phyloP scores from a whole-genome alignment of 2,113 vertebrate species.

The Cyprinodon tularosa region DNA sequence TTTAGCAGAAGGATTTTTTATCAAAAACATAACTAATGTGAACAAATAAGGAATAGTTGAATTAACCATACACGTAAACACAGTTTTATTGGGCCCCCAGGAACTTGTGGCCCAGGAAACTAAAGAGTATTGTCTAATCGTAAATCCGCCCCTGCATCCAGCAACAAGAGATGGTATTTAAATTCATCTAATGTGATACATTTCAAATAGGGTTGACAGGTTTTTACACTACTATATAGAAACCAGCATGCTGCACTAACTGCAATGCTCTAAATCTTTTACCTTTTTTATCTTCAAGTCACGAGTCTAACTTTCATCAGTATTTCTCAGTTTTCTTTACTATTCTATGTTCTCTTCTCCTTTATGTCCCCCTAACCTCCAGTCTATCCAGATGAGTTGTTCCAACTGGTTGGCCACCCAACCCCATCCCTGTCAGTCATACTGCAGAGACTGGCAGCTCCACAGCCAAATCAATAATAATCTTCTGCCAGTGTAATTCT shows the following conservation, averaged over 20 bases:
- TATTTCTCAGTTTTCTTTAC: conserved; percentile 97
- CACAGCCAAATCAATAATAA: conserved; percentile 97
- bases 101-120: no score
- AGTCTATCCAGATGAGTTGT: conserved; percentile 92
- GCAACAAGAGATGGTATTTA: no score
- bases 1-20: no score
- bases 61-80: no score
- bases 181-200: no score
- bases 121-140: no score
- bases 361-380: conserved; percentile 78
- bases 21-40: no score
- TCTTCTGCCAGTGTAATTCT: conserved; percentile 89
- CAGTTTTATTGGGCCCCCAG: no score
- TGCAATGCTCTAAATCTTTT: conserved; percentile 38
- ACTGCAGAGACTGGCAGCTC: conserved; percentile 87
- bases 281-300: conserved; percentile 64
- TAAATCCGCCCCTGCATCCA: no score
- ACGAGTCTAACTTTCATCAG: conserved; percentile 69
- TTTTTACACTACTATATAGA: no score
- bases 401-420: conserved; percentile 91
- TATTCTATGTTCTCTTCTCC: conserved; percentile 84
- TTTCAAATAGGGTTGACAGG: not conserved
- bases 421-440: conserved; percentile 92
- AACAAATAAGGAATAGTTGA: no score
- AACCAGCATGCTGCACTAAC: not conserved